Percentiles rank a stretch among this genome's conserved stretches.
Conservation (phyloP, 1,140 invertebrate genomes). For the Coenobita brevimanus region DNA sequence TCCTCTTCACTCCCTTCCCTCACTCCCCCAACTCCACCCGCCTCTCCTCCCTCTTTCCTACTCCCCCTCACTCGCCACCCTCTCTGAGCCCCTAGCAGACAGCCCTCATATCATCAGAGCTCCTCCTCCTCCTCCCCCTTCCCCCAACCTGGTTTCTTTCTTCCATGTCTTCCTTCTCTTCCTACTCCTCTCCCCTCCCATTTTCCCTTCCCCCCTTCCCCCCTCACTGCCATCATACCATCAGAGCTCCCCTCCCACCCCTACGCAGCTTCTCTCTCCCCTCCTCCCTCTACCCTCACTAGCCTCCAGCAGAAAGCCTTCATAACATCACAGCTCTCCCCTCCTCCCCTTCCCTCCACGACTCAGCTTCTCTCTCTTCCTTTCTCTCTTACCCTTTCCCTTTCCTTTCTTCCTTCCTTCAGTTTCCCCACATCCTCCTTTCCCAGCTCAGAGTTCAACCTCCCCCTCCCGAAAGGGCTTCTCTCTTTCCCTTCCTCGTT, state of each 20-base stretch:
- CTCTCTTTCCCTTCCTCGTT: neutral
- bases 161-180: too few species aligned
- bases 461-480: too few species aligned
- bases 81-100: neutral
- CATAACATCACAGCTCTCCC: neutral
- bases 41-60: neutral
- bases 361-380: neutral
- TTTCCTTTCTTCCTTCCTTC: neutral
- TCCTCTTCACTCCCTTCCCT: neutral
- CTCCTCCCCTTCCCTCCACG: neutral
- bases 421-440: too few species aligned
- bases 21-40: neutral
- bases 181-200: neutral
- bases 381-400: neutral
- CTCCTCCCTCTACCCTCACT: neutral
- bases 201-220: neutral
- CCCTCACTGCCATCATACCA: constrained; percentile 1
- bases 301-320: neutral
- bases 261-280: neutral
- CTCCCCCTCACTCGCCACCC: neutral
- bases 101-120: neutral
- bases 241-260: neutral
- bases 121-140: too few species aligned
- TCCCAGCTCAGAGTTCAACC: too few species aligned
- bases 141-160: too few species aligned